phyloP scores from a whole-genome alignment of 2,888 invertebrate genomes.

The Euzophera pinguis region DNA sequence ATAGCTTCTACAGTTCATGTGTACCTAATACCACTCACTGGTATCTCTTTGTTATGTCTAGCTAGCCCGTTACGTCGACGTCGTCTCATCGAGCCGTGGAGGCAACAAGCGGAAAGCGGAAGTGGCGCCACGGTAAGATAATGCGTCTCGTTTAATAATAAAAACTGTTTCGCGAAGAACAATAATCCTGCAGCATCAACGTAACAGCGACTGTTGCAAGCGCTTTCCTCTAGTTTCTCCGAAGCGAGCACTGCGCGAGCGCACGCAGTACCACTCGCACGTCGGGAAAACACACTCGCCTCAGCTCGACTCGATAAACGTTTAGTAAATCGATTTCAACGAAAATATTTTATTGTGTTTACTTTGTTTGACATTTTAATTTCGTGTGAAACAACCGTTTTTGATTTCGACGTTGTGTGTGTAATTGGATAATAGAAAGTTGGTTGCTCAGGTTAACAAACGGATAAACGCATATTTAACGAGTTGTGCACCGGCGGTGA shows the following conservation, averaged over 20 bases:
- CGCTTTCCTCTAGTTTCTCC: conserved; percentile 76
- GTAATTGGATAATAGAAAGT: conserved; percentile 47
- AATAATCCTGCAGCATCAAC: conserved; percentile 58
- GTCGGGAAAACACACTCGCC: conserved; percentile 54
- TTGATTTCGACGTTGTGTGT: conserved; percentile 37
- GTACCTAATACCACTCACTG: too few relatives aligned
- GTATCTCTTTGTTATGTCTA: conserved; percentile 13
- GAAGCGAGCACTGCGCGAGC: conserved; percentile 28
- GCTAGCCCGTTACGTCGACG: conserved; percentile 18
- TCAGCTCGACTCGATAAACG: conserved; percentile 17
- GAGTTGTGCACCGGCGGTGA: conserved; percentile 41
- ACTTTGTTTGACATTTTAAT: conserved; percentile 13
- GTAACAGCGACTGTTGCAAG: conserved; percentile 53
- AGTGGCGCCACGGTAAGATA: conserved; percentile 35
- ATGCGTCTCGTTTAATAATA: conserved; percentile 40
- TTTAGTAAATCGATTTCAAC: conserved; percentile 9
- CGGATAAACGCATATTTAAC: conserved; percentile 36
- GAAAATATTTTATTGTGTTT: neutral
- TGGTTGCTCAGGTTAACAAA: conserved; percentile 38
- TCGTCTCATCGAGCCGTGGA: neutral
- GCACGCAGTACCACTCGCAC: conserved; percentile 53
- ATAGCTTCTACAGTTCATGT: too few relatives aligned
- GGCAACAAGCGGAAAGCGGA: conserved; percentile 44
- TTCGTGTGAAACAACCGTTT: conserved; percentile 35
- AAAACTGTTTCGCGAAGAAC: conserved; percentile 37